Percentiles rank a stretch among this genome's conserved stretches.
phyloP scores from a whole-genome alignment of 2,888 invertebrate species.

The Rhagonycha fulva region DNA sequence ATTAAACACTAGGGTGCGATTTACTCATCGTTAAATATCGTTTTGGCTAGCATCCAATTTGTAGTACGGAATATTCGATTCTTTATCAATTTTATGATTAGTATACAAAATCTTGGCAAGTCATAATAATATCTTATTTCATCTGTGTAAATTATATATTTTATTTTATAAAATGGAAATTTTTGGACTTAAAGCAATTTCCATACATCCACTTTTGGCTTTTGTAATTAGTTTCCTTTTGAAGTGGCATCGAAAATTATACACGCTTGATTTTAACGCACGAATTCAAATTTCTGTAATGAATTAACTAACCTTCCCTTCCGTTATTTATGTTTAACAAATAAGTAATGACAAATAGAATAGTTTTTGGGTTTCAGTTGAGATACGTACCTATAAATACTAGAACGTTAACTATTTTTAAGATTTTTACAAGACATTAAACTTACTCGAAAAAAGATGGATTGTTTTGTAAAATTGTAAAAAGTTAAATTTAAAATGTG shows the following conservation, averaged over 20 bases:
- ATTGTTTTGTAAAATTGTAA: not conserved
- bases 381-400: not conserved
- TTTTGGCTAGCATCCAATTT: constrained; percentile 2
- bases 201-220: not conserved
- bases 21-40: not conserved
- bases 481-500: not conserved
- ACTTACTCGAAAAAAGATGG: not conserved
- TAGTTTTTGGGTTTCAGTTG: not conserved
- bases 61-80: not conserved
- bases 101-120: not conserved
- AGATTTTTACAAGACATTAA: not conserved
- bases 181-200: not conserved
- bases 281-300: not conserved
- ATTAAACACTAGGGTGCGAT: not conserved
- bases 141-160: no score
- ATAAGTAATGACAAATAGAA: not conserved
- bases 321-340: not conserved
- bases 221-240: not conserved
- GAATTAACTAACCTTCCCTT: not conserved
- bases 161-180: no score
- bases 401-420: not conserved
- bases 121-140: no score
- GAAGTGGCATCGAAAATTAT: not conserved
- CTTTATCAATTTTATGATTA: not conserved
- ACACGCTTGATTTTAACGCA: not conserved